A percentile compares a stretch with the other conserved stretches of the same genome.
Conservation (phyloP, 2,888 invertebrate genomes). For the Meliscaeva auricollis region DNA sequence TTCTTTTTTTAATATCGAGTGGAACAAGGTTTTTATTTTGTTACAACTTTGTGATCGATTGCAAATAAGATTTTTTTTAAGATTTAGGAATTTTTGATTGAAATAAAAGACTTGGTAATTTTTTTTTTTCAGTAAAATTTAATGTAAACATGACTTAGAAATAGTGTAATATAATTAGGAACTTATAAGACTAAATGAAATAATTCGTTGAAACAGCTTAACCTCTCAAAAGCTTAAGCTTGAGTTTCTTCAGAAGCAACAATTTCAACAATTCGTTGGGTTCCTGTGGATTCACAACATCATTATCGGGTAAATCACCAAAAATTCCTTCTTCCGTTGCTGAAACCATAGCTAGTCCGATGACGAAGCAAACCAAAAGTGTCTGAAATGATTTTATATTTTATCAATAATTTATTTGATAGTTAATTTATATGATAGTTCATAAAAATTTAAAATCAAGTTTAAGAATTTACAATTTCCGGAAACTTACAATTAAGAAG, state of each 20-base stretch:
- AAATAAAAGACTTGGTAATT: too few species aligned
- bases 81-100: too few species aligned
- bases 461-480: too few species aligned
- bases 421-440: too few species aligned
- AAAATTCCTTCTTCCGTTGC: conserved; percentile 27
- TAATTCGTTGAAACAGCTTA: not conserved
- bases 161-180: not conserved
- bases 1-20: too few species aligned
- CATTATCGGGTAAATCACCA: conserved; percentile 16
- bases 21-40: too few species aligned
- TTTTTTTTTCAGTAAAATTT: too few species aligned
- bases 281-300: conserved; percentile 18
- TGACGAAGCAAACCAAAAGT: conserved; percentile 16
- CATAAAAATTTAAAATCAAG: too few species aligned
- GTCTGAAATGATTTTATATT: not conserved
- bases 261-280: not conserved
- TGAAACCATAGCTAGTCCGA: not conserved
- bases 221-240: conserved; percentile 1
- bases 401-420: not conserved
- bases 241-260: conserved; percentile 30
- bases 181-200: too few species aligned
- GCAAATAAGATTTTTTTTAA: too few species aligned
- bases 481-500: conserved; percentile 23
- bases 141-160: too few species aligned
- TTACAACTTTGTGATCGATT: too few species aligned